Conservation (phyloP, 2,113 vertebrate genomes). For the Rallus limicola region DNA sequence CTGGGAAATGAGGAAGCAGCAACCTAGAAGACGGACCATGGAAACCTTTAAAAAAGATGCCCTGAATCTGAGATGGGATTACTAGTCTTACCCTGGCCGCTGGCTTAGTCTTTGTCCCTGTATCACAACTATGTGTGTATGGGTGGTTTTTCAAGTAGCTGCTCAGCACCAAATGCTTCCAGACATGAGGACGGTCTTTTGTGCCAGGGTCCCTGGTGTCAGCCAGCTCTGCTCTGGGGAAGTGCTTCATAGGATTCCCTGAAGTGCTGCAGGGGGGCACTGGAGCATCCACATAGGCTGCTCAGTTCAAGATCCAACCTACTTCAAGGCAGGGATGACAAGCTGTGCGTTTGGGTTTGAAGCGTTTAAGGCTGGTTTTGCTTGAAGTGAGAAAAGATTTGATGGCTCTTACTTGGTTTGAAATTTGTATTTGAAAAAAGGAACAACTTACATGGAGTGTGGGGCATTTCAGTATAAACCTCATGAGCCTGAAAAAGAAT, state of each 20-base stretch:
- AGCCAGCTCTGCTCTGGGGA: neutral
- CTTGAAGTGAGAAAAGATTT: neutral
- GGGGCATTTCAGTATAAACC: neutral
- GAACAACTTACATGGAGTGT: neutral
- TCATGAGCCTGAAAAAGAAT: neutral
- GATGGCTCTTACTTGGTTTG: neutral
- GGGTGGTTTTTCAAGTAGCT: neutral
- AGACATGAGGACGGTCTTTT: neutral
- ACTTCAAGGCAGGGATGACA: neutral
- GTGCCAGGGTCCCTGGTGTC: neutral
- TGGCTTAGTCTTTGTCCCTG: neutral
- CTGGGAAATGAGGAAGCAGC: neutral
- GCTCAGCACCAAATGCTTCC: neutral
- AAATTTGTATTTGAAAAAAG: neutral
- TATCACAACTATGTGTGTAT: neutral
- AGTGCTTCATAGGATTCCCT: neutral
- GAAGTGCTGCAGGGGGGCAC: neutral
- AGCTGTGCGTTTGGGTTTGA: neutral
- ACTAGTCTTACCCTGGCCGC: neutral
- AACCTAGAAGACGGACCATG: neutral
- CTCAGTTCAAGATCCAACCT: neutral
- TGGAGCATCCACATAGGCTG: neutral
- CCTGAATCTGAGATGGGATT: neutral
- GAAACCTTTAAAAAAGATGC: neutral
- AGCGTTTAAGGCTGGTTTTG: neutral